Evolutionary conservation across 2,113 vertebrate genomes (phyloP).

Genomic region (Perca flavescens): DNA sequence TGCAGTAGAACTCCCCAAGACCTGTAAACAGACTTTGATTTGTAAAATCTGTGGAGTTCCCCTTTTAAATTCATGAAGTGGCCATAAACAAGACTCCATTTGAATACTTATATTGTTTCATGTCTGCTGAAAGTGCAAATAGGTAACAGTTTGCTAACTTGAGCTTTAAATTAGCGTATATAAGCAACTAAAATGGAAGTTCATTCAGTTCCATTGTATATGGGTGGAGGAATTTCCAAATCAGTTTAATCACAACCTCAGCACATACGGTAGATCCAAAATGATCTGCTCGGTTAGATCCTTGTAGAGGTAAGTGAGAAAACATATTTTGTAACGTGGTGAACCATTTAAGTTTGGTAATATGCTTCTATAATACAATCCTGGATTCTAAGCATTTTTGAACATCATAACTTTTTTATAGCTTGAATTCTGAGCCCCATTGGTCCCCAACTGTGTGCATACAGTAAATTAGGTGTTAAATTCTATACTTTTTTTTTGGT

Average conservation of each 20-base stretch:
- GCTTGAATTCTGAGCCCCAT: not conserved
- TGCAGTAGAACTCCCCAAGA: not conserved
- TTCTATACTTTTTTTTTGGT: conserved; percentile 10
- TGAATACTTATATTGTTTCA: too few species aligned
- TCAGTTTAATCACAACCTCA: not conserved
- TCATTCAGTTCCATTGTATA: too few species aligned
- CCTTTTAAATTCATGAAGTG: not conserved
- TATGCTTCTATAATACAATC: not conserved
- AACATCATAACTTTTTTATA: not conserved
- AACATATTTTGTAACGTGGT: conserved; percentile 6
- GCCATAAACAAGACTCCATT: not conserved
- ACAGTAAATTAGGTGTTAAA: not conserved
- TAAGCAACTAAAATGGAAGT: too few species aligned
- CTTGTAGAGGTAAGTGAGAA: not conserved
- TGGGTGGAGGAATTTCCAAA: not conserved
- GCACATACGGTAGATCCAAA: not conserved
- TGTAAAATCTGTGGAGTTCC: too few species aligned
- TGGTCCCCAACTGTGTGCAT: conserved; percentile 4
- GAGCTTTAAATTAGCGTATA: not conserved
- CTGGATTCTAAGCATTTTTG: not conserved
- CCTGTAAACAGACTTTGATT: not conserved
- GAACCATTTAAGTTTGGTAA: not conserved
- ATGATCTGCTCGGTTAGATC: not conserved
- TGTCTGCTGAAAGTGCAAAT: not conserved
- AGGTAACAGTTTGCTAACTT: not conserved